Percentiles rank a stretch among this genome's conserved stretches.
Conservation (phyloP, 2,113 vertebrate species). For the Rhinolophus ferrumequinum region DNA sequence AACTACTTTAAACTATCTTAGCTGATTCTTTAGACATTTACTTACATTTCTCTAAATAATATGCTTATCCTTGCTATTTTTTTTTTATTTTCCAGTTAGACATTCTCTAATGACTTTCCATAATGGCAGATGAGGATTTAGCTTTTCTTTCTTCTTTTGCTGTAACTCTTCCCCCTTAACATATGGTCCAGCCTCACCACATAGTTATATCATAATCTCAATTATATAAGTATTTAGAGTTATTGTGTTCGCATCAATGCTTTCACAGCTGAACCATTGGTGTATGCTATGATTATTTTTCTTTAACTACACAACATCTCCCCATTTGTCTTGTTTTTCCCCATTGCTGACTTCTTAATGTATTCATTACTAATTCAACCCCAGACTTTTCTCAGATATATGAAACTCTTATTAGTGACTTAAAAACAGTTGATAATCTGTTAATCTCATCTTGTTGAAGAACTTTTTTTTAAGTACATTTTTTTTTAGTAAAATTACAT, state of each 20-base stretch:
- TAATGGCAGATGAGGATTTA: neutral
- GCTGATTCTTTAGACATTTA: conserved; percentile 10
- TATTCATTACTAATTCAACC: neutral
- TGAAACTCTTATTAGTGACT: conserved; percentile 3
- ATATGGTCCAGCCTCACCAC: neutral
- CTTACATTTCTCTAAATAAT: conserved; percentile 17
- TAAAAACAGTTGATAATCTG: neutral
- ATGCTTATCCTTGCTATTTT: neutral
- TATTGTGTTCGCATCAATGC: neutral
- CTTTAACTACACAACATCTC: neutral
- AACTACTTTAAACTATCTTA: conserved; percentile 16
- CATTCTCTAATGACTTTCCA: neutral
- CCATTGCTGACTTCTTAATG: conserved; percentile 18
- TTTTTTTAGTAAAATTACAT: too few species aligned
- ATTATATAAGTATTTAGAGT: conserved; percentile 10
- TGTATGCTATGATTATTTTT: conserved; percentile 31
- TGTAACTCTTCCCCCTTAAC: neutral
- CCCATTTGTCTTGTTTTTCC: neutral
- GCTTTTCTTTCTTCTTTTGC: neutral
- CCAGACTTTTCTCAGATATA: conserved; percentile 2
- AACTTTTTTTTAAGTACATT: too few species aligned
- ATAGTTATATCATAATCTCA: neutral
- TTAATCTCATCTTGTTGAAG: neutral
- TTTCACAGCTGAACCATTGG: neutral
- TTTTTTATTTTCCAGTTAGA: conserved; percentile 27